Evolutionary conservation across 53 echinoderm and acorn worm species (phyloP).

Genomic region (Actinopyga echinites): DNA sequence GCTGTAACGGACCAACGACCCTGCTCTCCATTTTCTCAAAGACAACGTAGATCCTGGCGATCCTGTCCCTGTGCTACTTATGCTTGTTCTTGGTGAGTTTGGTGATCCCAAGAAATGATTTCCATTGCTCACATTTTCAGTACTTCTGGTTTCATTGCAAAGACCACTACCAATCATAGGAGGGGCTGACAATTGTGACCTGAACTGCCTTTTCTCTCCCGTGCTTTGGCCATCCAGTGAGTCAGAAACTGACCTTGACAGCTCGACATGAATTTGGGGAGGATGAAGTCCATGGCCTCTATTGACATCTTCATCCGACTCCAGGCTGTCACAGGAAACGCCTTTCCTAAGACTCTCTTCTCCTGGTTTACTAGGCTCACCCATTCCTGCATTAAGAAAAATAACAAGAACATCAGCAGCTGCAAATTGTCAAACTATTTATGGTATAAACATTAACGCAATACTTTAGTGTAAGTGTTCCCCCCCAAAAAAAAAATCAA

Average conservation of each 20-base stretch:
- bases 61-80: conserved; percentile 17
- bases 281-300: background rate
- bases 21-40: conserved; percentile 36
- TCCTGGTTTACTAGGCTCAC: conserved; percentile 14
- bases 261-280: conserved; percentile 40
- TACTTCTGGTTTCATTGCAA: background rate
- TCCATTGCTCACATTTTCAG: conserved; percentile 14
- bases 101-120: conserved; percentile 12
- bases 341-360: background rate
- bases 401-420: no score
- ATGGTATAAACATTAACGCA: no score
- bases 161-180: background rate
- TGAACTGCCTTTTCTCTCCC: conserved; percentile 1
- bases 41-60: conserved; percentile 29
- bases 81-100: conserved; percentile 19
- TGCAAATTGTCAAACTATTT: no score
- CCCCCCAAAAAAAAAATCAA: no score
- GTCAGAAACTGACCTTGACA: conserved; percentile 29
- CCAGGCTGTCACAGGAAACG: background rate
- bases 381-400: conserved; percentile 5
- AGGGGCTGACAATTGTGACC: conserved; percentile 28
- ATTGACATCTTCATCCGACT: background rate
- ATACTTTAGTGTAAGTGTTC: no score
- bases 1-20: conserved; percentile 33
- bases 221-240: background rate